These are phyloP conservation scores for Ophonus ardosiacus DNA, from an alignment of 2,888 invertebrate species.

Conservation along the genomic window DNA sequence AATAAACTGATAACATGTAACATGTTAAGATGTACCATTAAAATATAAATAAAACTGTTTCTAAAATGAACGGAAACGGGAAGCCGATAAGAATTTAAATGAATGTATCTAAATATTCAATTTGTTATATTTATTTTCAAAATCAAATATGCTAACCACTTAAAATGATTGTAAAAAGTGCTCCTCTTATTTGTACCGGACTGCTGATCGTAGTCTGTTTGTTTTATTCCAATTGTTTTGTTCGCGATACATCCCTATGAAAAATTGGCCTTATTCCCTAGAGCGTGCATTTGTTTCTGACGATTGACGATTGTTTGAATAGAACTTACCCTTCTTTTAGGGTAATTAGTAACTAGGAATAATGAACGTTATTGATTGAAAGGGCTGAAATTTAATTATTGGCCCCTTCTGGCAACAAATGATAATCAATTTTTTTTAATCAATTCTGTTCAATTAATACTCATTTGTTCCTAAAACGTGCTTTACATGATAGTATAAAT, in stretches of 20 bases:
- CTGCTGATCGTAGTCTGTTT: constrained; percentile 2
- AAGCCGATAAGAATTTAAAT: not conserved
- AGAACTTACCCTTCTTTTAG: constrained; percentile 20
- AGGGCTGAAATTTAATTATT: constrained; percentile 18
- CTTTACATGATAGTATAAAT: not conserved
- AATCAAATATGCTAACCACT: not conserved
- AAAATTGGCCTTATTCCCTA: constrained; percentile 26
- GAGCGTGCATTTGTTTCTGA: not conserved
- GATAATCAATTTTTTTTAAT: constrained; percentile 48
- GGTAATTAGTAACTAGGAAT: constrained; percentile 9
- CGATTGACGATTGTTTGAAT: constrained; percentile 30
- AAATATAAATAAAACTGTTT: not conserved
- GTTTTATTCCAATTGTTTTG: constrained; percentile 4
- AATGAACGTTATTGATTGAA: constrained; percentile 3
- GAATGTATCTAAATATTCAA: not conserved
- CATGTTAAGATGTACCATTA: not conserved
- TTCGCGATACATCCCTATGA: not conserved
- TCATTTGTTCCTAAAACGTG: constrained; percentile 12
- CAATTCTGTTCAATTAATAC: constrained; percentile 45
- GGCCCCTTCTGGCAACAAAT: constrained; percentile 14
- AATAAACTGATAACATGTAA: no score
- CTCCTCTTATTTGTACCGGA: not conserved
- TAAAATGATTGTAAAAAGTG: not conserved
- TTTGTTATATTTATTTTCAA: not conserved
- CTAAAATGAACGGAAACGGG: not conserved